These are phyloP conservation scores for Agrochola lota DNA, from an alignment of 2,888 invertebrate species.

Conservation along the genomic window DNA sequence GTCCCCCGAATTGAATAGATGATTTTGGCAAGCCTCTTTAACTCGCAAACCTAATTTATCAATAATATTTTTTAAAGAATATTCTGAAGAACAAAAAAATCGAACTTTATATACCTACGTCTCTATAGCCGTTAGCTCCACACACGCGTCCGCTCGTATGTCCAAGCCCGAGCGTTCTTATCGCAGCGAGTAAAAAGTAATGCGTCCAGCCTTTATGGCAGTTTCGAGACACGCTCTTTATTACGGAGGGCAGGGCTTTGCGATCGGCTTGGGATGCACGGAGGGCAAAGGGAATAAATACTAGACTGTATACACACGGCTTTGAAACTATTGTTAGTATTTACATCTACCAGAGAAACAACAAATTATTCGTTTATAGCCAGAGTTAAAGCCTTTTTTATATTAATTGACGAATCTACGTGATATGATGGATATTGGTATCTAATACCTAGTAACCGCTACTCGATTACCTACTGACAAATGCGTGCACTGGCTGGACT, in stretches of 20 bases:
- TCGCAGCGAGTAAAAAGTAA: constrained; percentile 89
- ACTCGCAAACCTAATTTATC: too few relatives aligned
- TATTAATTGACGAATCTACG: neutral
- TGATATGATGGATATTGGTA: neutral
- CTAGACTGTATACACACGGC: too few relatives aligned
- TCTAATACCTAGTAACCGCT: too few relatives aligned
- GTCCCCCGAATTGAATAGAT: neutral
- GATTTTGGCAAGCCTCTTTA: neutral
- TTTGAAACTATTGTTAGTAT: too few relatives aligned
- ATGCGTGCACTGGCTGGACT: too few relatives aligned
- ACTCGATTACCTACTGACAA: too few relatives aligned
- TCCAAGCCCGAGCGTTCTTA: constrained; percentile 81
- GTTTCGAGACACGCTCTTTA: constrained; percentile 90
- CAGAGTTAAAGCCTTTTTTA: neutral
- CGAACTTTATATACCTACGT: constrained; percentile 30
- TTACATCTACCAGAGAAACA: neutral
- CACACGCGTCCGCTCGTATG: constrained; percentile 54
- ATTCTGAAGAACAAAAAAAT: neutral
- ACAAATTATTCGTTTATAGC: too few relatives aligned
- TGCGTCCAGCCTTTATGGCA: constrained; percentile 89
- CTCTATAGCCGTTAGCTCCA: constrained; percentile 50
- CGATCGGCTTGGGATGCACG: constrained; percentile 63
- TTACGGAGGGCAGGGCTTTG: constrained; percentile 83
- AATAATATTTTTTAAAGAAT: too few relatives aligned
- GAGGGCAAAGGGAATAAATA: constrained; percentile 52